Conservation (phyloP, 2,888 invertebrate genomes). For the Sarcophaga caerulescens region DNA sequence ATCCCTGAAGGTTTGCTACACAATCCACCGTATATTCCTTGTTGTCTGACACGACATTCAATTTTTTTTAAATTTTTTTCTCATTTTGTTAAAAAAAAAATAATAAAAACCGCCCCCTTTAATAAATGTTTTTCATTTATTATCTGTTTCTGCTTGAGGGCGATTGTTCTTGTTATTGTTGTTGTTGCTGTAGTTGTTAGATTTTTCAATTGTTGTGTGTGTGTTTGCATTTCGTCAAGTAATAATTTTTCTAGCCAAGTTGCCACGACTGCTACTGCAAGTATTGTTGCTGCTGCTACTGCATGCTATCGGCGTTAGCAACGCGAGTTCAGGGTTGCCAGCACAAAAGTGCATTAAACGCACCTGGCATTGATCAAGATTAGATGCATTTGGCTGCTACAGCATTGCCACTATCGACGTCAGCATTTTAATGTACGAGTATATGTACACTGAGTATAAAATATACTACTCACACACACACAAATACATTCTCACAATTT, state of each 20-base stretch:
- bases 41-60: too few relatives aligned
- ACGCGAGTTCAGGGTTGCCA: conserved; percentile 68
- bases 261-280: neutral
- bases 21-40: too few relatives aligned
- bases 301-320: conserved; percentile 54
- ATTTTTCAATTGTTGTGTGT: neutral
- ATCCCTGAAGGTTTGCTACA: too few relatives aligned
- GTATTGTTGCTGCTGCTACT: conserved; percentile 23
- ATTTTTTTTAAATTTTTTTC: too few relatives aligned
- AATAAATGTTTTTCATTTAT: too few relatives aligned
- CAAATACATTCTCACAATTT: neutral
- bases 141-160: too few relatives aligned
- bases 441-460: neutral
- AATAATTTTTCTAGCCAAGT: conserved; percentile 14
- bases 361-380: conserved; percentile 74
- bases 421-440: neutral
- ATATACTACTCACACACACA: neutral
- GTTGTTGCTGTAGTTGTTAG: too few relatives aligned
- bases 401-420: neutral
- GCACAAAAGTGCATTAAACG: conserved; percentile 72
- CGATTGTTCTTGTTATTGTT: too few relatives aligned
- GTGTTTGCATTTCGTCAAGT: neutral
- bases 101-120: too few relatives aligned
- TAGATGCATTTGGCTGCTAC: conserved; percentile 65
- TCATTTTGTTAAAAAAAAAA: too few relatives aligned